phyloP scores from a whole-genome alignment of 2,888 invertebrate genomes.

The Acleris laterana region DNA sequence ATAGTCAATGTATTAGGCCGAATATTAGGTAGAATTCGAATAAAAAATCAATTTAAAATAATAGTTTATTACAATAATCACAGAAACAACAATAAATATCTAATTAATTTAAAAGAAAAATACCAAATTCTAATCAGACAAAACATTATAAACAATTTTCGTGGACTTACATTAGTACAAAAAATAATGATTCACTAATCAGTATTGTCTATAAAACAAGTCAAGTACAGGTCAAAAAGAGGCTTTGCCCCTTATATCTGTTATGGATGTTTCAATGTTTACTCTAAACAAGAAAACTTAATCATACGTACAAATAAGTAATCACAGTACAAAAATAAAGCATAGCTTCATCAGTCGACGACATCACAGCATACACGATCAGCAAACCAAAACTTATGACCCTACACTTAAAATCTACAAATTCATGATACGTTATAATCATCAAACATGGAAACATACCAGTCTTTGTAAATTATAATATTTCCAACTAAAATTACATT shows the following conservation, averaged over 20 bases:
- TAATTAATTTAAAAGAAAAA: slow-evolving; percentile 56
- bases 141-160: slow-evolving; percentile 53
- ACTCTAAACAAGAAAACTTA: slow-evolving; percentile 68
- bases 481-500: slow-evolving; percentile 30
- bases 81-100: slow-evolving; percentile 75
- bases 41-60: slow-evolving; percentile 52
- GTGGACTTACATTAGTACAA: slow-evolving; percentile 54
- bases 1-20: too few species aligned
- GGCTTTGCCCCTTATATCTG: slow-evolving; percentile 61
- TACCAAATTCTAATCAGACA: slow-evolving; percentile 63
- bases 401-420: slow-evolving; percentile 51
- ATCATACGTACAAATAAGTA: slow-evolving; percentile 70
- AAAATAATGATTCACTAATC: slow-evolving; percentile 52
- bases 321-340: slow-evolving; percentile 84
- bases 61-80: slow-evolving; percentile 70
- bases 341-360: slow-evolving; percentile 77
- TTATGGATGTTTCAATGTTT: slow-evolving; percentile 54
- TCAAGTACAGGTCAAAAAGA: slow-evolving; percentile 60
- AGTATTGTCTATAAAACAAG: slow-evolving; percentile 52
- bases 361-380: slow-evolving; percentile 79
- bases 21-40: neutral
- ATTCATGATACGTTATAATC: slow-evolving; percentile 41
- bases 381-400: slow-evolving; percentile 65
- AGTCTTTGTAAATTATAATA: slow-evolving; percentile 38
- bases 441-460: slow-evolving; percentile 33